Evolutionary conservation across 2,797 vertebrate species (phyloP).

Genomic region (Galagoides demidoff): DNA sequence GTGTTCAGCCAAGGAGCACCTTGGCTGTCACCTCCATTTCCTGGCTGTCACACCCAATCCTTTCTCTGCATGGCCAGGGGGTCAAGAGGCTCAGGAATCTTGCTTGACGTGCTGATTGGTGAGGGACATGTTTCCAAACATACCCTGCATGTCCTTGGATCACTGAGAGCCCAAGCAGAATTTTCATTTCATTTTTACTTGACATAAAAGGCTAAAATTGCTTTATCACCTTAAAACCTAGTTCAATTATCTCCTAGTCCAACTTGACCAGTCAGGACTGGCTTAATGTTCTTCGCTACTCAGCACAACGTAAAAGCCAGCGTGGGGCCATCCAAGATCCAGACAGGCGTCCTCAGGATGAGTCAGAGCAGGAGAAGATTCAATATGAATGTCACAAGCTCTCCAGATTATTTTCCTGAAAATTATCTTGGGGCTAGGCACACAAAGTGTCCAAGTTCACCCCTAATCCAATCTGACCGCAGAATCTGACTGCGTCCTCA

Average conservation of each 20-base stretch:
- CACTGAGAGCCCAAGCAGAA: not conserved
- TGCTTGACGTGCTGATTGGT: not conserved
- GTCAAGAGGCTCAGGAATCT: not conserved
- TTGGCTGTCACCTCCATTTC: not conserved
- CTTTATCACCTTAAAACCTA: not conserved
- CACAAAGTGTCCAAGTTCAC: not conserved
- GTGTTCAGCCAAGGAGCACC: too few species aligned
- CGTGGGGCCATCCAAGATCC: fast-evolving
- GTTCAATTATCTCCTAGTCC: not conserved
- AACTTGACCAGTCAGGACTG: not conserved
- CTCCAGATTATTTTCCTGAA: not conserved
- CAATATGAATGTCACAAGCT: not conserved
- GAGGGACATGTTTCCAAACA: not conserved
- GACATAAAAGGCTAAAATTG: not conserved
- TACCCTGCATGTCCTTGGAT: not conserved
- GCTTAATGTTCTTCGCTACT: not conserved
- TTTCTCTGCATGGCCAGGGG: not conserved
- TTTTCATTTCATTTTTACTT: not conserved
- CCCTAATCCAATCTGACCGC: too few species aligned
- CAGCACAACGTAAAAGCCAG: not conserved
- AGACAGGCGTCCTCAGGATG: not conserved
- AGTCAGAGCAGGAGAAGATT: not conserved
- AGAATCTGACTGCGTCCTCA: not conserved
- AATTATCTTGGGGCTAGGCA: not conserved
- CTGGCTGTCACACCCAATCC: not conserved